These are phyloP conservation scores for Neoascia interrupta DNA, from an alignment of 2,888 invertebrate species.

Conservation along the genomic window DNA sequence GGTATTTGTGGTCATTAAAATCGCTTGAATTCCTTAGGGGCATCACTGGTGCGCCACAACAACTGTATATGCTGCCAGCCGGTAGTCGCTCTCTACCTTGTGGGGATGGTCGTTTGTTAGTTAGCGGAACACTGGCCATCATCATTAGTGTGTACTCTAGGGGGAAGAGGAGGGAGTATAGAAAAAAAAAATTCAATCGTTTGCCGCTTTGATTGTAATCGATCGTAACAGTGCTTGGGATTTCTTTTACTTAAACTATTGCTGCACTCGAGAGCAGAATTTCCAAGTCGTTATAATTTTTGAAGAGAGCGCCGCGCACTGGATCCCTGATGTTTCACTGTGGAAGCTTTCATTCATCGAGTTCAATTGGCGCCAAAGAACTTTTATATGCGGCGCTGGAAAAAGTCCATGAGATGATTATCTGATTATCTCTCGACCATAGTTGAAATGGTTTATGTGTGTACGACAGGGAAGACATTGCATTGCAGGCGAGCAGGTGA, in stretches of 20 bases:
- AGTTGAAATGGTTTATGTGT: no score
- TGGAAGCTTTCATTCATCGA: slow-evolving; percentile 32
- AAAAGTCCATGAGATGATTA: slow-evolving; percentile 30
- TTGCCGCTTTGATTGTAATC: slow-evolving; percentile 58
- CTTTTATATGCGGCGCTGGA: slow-evolving; percentile 13
- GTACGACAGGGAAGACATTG: no score
- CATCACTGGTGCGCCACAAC: slow-evolving; percentile 57
- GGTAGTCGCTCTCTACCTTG: slow-evolving; percentile 44
- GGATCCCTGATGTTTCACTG: neutral
- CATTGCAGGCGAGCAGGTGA: no score
- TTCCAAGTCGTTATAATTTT: slow-evolving; percentile 36
- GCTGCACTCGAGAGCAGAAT: slow-evolving; percentile 28
- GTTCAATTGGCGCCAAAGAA: slow-evolving; percentile 51
- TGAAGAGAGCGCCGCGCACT: neutral
- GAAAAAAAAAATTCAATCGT: slow-evolving; percentile 32
- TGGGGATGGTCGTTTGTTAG: slow-evolving; percentile 39
- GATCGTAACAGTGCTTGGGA: slow-evolving; percentile 15
- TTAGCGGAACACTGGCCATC: slow-evolving; percentile 47
- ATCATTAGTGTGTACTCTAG: slow-evolving; percentile 23
- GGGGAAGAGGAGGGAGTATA: slow-evolving; percentile 3
- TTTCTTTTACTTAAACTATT: neutral
- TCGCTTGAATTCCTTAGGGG: slow-evolving; percentile 62
- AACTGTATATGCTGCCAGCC: neutral
- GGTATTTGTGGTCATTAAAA: slow-evolving; percentile 66
- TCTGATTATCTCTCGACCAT: no score